These are phyloP conservation scores for Cygnus buccinator DNA, from an alignment of 2,113 vertebrate species.

Conservation along the genomic window DNA sequence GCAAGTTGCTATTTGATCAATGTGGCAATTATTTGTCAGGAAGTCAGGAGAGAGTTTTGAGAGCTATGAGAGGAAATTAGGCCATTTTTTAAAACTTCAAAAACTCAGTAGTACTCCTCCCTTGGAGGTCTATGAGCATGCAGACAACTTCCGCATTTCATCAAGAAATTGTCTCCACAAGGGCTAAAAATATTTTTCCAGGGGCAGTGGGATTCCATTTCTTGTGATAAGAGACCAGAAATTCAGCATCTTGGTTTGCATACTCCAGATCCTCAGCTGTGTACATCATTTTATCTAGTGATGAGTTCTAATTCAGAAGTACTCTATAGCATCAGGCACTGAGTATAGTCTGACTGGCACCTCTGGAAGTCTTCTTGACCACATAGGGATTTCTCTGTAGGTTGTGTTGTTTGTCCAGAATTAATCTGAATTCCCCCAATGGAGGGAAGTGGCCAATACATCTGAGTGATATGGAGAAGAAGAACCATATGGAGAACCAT, in stretches of 20 bases:
- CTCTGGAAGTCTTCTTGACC: neutral
- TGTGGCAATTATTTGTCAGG: neutral
- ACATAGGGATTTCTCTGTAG: neutral
- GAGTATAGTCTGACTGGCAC: neutral
- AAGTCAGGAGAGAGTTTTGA: conserved; percentile 20
- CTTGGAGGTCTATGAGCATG: neutral
- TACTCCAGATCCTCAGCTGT: neutral
- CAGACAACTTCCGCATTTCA: conserved; percentile 1
- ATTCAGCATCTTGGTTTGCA: neutral
- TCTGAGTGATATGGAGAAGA: neutral
- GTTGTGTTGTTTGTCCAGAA: neutral
- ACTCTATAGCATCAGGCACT: neutral
- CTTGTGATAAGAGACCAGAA: neutral
- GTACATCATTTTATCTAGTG: neutral
- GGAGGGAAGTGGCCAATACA: neutral
- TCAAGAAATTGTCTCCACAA: neutral
- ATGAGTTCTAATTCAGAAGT: neutral
- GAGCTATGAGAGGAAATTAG: conserved; percentile 17
- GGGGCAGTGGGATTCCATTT: neutral
- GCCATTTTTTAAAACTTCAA: conserved; percentile 12
- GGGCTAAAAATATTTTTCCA: neutral
- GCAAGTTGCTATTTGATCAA: neutral
- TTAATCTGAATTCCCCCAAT: neutral
- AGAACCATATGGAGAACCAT: too few relatives aligned
- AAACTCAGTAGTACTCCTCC: neutral